Percentiles rank a stretch among this genome's conserved stretches.
Conservation (phyloP, 2,113 vertebrate species). For the Chloropsis cyanopogon region DNA sequence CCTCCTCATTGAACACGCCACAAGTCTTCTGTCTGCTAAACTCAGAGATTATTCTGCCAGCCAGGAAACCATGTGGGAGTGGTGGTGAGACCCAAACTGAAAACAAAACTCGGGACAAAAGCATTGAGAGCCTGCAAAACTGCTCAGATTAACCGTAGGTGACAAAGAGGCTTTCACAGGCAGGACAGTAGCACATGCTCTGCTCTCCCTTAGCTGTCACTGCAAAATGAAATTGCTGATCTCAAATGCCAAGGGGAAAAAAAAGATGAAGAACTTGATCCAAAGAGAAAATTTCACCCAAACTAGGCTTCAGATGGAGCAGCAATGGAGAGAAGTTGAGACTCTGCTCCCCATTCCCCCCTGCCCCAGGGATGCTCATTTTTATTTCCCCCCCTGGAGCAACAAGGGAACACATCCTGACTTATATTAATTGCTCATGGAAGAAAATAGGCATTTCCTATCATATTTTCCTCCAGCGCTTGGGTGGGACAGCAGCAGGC, state of each 20-base stretch:
- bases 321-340: not conserved
- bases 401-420: not conserved
- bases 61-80: constrained; percentile 12
- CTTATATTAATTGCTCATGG: not conserved
- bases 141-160: not conserved
- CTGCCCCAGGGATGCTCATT: not conserved
- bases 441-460: not conserved
- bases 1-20: not conserved
- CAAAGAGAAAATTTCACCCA: not conserved
- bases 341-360: not conserved
- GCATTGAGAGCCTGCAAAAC: not conserved
- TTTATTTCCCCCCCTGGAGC: not conserved
- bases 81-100: not conserved
- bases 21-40: not conserved
- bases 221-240: not conserved
- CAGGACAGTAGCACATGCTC: not conserved
- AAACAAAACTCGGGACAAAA: constrained; percentile 13
- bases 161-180: not conserved
- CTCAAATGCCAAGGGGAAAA: not conserved
- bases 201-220: not conserved
- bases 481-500: not conserved
- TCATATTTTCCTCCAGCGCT: not conserved
- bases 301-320: not conserved
- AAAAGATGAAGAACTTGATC: not conserved
- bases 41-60: not conserved